Conservation (phyloP, 2,888 invertebrate species). For the Dione vanillae region DNA sequence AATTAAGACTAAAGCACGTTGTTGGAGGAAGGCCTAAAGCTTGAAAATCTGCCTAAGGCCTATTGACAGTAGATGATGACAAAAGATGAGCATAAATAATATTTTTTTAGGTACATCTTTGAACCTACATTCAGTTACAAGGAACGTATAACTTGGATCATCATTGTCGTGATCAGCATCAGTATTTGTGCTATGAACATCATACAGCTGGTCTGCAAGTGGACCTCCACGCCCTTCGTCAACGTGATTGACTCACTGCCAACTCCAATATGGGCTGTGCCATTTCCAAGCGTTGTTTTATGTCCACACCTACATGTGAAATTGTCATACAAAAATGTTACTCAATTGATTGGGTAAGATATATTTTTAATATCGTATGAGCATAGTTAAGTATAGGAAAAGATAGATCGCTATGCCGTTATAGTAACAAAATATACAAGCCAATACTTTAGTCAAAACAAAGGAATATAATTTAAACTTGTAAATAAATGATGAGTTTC, state of each 20-base stretch:
- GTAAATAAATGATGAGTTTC: too few relatives aligned
- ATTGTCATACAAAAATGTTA: slow-evolving; percentile 65
- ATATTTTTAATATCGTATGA: neutral
- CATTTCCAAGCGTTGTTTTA: slow-evolving; percentile 76
- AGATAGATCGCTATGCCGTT: too few relatives aligned
- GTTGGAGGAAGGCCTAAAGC: too few relatives aligned
- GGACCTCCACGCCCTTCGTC: slow-evolving; percentile 75
- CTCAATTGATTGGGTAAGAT: slow-evolving; percentile 65
- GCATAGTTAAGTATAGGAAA: too few relatives aligned
- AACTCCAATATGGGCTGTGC: slow-evolving; percentile 78
- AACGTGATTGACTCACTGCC: slow-evolving; percentile 78
- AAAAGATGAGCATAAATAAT: too few relatives aligned
- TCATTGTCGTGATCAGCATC: slow-evolving; percentile 71
- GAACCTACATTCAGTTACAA: slow-evolving; percentile 71
- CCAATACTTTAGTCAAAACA: too few relatives aligned
- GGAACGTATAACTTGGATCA: slow-evolving; percentile 70
- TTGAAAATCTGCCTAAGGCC: too few relatives aligned
- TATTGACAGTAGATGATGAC: too few relatives aligned
- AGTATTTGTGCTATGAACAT: slow-evolving; percentile 71
- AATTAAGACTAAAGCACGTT: too few relatives aligned
- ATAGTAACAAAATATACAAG: too few relatives aligned
- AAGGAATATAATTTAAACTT: too few relatives aligned
- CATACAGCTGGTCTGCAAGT: slow-evolving; percentile 70
- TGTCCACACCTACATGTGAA: slow-evolving; percentile 77
- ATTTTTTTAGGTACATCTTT: slow-evolving; percentile 68